Conservation (phyloP, 2,113 vertebrate genomes). For the Psilopogon haemacephalus region DNA sequence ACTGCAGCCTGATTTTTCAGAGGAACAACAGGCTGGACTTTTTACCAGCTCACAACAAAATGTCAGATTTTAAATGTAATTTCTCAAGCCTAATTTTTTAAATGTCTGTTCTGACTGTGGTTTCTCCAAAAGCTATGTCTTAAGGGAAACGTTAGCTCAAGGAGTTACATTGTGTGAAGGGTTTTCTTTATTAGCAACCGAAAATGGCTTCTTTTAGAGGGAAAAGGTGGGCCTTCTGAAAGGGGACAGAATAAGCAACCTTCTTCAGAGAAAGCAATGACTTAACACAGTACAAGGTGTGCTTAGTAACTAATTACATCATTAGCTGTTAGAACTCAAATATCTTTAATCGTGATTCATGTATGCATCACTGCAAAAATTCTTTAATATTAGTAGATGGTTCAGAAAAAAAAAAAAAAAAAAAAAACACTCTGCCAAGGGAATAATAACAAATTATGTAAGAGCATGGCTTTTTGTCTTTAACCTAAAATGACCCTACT, state of each 20-base stretch:
- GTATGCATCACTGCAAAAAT: not conserved
- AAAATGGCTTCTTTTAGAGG: not conserved
- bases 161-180: not conserved
- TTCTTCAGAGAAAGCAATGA: not conserved
- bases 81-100: not conserved
- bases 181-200: not conserved
- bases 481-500: not conserved
- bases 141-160: not conserved
- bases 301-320: not conserved
- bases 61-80: not conserved
- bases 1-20: not conserved
- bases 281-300: not conserved
- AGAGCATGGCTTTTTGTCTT: not conserved
- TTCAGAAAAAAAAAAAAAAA: not conserved
- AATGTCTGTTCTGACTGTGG: not conserved
- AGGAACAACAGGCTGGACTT: not conserved
- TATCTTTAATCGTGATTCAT: not conserved
- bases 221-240: not conserved
- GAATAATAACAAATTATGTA: not conserved
- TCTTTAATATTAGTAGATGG: not conserved
- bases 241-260: not conserved
- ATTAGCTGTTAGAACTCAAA: constrained; percentile 6
- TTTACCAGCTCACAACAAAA: not conserved
- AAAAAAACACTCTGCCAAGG: not conserved
- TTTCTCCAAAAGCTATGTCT: not conserved